Evolutionary conservation across 2,797 vertebrate species (phyloP), one percentile per base, ranked within the genome.

Genomic region (Coregonus sp.): DNA sequence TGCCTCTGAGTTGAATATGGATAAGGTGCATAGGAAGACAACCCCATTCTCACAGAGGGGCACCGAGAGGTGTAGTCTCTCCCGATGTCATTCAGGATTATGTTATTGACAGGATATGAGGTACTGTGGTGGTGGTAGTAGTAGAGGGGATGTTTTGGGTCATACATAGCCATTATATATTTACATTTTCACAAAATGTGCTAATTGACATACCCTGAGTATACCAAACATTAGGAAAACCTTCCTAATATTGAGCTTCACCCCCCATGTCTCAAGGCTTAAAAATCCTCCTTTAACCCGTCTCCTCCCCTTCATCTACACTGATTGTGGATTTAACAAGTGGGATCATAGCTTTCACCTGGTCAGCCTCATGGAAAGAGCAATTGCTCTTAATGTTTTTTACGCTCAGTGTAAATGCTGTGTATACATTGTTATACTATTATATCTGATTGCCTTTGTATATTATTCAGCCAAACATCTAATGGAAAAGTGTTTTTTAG

Each of bases 1-100:
- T 2, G 75, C 47, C 78, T 7, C 20, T 50, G 75, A 61, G 81
- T 78, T 82, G 80, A 81, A 82, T 86, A 84, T 81, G 87, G 73
- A 87, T 80, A 78, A 84, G 72, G 70, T 5, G 71, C 71, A 72
- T 35, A 4, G 33, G 33, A 80, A 82, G 65, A 74, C 75, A 40
- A 50, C 61, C 69, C 15, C 50, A 75, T 75, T 81, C 33, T 35
- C 75, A 79, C 40, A 47, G 7, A 40, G 40, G 2, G 40, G 7
- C 40, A 47, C 40, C 2, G 33, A 33, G 33, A 33, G 33, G 33
- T 35, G 59, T 72, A 74, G 47, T 69, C 52, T 59, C 18, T n/a
- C 1, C 54, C n/a, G 4, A 6, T 56, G 54, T 14, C 54, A 56
- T 6, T 56, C 25, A 25, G 25, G 25, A 25, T 25, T 25, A 25